Conservation (phyloP, 2,888 invertebrate species). For the Melitaea athalia region DNA sequence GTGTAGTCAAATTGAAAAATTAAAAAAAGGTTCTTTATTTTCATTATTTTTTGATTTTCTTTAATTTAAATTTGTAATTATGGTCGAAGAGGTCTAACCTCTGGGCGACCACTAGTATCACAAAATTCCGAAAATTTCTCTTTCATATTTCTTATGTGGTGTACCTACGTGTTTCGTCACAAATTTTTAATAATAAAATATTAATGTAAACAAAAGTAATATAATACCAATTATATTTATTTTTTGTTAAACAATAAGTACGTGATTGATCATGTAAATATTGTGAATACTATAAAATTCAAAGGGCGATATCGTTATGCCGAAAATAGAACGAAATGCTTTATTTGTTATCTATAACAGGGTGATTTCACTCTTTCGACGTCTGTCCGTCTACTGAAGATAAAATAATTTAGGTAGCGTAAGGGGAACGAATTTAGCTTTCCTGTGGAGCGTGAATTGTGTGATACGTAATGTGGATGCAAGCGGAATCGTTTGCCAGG, state of each 20-base stretch:
- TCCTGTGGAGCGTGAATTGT: slow-evolving; percentile 8
- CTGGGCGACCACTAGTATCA: no score
- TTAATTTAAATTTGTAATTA: no score
- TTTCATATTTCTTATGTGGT: no score
- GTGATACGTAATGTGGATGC: slow-evolving; percentile 3
- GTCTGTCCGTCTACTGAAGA: not conserved
- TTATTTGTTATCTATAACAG: not conserved
- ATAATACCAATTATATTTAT: no score
- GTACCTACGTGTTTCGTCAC: no score
- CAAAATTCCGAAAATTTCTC: no score
- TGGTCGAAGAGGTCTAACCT: no score
- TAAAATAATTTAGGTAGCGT: slow-evolving; percentile 3
- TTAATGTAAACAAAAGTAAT: not conserved
- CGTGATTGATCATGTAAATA: not conserved
- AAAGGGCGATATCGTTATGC: not conserved
- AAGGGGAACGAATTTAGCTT: slow-evolving; percentile 10
- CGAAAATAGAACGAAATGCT: not conserved
- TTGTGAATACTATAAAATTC: not conserved
- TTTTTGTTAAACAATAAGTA: no score
- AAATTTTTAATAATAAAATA: not conserved
- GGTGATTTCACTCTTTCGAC: slow-evolving; percentile 1
- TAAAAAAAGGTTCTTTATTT: no score
- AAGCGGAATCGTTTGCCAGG: slow-evolving; percentile 20
- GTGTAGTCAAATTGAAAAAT: no score
- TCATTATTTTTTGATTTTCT: no score